Evolutionary conservation across 2,888 invertebrate genomes (phyloP), one percentile per base, ranked within the genome.

Genomic region (Eupeodes latifasciatus): DNA sequence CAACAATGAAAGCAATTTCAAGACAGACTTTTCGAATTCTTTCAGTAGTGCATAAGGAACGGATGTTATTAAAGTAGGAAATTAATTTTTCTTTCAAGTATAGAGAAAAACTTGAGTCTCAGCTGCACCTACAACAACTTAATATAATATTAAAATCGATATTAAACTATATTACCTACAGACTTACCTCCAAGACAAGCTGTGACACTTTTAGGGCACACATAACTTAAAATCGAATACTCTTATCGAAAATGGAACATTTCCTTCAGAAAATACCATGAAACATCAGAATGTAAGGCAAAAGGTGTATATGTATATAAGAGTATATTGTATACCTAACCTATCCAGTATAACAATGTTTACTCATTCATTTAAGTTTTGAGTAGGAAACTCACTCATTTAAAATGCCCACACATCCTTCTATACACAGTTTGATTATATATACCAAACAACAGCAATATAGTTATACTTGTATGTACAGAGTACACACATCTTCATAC

Each of bases 351-450:
- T 36, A n/a, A 51, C 16, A 6, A 59, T 76, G 76, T 72, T 86
- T 86, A 49, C 75, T 79, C 62, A 76, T 76, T 72, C 76, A 79
- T 83, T 87, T 77, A 87, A 66, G 59, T 76, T 51, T 12, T 83
- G 62, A 69, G 79, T 62, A 44, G 67, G 16, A 79, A 75, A 53
- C 55, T 57, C 72, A 83, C 79, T 87, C 79, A 79, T 76, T 76
- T 87, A 71, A 79, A 87, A 87, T 79, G 79, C 62, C 64, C 57
- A 49, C 71, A 76, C 57, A 67, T 51, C 44, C 44, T 27, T 27
- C 19, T 62, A 27, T 27, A 49, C n/a, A 66, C 27, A 27, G 27
- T 27, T 27, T 27, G 27, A 27, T 27, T 27, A 40, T 49, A 40
- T 49, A 27, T 14, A 27, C 62, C 61, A 55, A 51, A 62, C 44